phyloP scores from a whole-genome alignment of 1,140 invertebrate genomes.

The Uloborus diversus region DNA sequence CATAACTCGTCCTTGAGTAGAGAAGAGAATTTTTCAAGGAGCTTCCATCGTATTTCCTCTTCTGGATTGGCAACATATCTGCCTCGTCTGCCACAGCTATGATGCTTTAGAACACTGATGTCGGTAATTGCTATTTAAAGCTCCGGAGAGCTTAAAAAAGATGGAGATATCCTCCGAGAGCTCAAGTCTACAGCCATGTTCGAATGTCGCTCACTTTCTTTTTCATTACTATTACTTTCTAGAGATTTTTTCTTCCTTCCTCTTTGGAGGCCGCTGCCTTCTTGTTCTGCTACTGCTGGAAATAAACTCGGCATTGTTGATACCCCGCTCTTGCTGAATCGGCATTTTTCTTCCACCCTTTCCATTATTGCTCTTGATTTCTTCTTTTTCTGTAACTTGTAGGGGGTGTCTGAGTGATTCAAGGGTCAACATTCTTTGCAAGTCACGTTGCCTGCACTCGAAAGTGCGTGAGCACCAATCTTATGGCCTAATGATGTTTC shows the following conservation, averaged over 20 bases:
- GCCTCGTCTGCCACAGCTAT: slow-evolving; percentile 13
- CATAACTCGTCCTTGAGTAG: not conserved
- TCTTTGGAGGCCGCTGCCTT: slow-evolving; percentile 6
- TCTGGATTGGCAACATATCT: slow-evolving; percentile 34
- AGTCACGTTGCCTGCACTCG: no score
- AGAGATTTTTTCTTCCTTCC: not conserved
- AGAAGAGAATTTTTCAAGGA: not conserved
- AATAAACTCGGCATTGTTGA: slow-evolving; percentile 40
- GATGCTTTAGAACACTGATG: not conserved
- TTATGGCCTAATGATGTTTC: no score
- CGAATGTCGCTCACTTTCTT: not conserved
- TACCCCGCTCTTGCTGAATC: slow-evolving; percentile 8
- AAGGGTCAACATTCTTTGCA: no score
- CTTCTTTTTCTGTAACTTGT: no score
- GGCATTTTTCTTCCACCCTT: not conserved
- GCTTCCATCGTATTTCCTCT: not conserved
- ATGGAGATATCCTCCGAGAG: not conserved
- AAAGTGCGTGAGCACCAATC: no score
- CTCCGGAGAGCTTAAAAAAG: slow-evolving; percentile 6
- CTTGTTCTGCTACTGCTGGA: slow-evolving; percentile 17
- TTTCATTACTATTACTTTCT: not conserved
- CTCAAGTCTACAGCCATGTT: not conserved
- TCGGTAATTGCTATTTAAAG: slow-evolving; percentile 17
- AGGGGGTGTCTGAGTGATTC: no score
- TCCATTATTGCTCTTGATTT: no score